Evolutionary conservation across 2,797 vertebrate species (phyloP), one percentile per base, ranked within the genome.

Genomic region (Gobionotothen gibberifrons): DNA sequence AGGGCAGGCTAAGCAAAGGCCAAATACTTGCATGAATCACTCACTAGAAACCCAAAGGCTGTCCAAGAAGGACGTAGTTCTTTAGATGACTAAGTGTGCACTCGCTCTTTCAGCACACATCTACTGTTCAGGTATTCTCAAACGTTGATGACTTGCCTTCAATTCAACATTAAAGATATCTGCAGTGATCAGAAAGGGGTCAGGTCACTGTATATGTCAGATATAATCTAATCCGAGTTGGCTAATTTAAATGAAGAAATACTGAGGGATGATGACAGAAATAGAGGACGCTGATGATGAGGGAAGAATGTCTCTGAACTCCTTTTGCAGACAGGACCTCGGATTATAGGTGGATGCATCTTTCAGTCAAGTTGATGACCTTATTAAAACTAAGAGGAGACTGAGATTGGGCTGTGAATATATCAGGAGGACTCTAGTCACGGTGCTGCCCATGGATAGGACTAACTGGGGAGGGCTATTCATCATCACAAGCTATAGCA

Each of bases 281-380:
- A 79, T 56, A 76, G 74, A 76, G 75, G 70, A 72, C 77, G 77
- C 56, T 70, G 74, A 74, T 77, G 83, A 83, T 84, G 74, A 82
- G 72, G 66, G 69, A 74, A 53, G 54, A 59, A 76, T 81, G 75
- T 85, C 74, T 85, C 62, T 74, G 76, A 85, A 81, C 70, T 72
- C 67, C 63, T 46, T 76, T 88, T 77, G 78, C 71, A 85, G 84
- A 89, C 76, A 81, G 81, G 69, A 53, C 81, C 80, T 84, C 72
- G 79, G 88, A 89, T 90, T 92, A 92, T 92, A 85, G 84, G 82
- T 74, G 73, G 87, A 91, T 89, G 89, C 86, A 92, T 91, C 91
- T 89, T 91, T 92, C 86, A 90, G 91, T 93, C 90, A 92, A 92
- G 87, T 91, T 93, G 87, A 92, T 92, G 92, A 93, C 93, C 92